Evolutionary conservation across 2,113 vertebrate genomes (phyloP).

Genomic region (Aleadryas rufinucha): DNA sequence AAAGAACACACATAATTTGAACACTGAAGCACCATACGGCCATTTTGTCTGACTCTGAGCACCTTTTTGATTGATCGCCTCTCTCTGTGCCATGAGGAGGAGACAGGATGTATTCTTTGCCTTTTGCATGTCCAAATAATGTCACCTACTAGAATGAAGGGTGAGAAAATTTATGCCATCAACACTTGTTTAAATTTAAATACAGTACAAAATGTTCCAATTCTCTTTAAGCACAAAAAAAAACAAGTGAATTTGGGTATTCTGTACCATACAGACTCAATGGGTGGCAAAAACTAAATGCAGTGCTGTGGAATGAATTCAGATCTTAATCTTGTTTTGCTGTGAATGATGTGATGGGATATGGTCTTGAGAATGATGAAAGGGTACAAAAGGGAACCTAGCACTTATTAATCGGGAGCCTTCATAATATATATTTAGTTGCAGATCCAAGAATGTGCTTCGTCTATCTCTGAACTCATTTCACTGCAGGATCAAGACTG

Average conservation of each 20-base stretch:
- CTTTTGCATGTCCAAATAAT: background rate
- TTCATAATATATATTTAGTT: background rate
- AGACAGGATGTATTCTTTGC: background rate
- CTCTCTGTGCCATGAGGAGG: background rate
- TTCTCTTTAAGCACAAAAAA: background rate
- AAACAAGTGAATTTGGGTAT: background rate
- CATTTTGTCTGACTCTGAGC: constrained; percentile 47
- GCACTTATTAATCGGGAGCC: background rate
- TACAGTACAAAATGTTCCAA: background rate
- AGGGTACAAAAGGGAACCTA: background rate
- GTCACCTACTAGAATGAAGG: background rate
- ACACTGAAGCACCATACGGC: constrained; percentile 18
- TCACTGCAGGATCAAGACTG: background rate
- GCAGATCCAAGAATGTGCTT: background rate
- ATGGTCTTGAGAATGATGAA: background rate
- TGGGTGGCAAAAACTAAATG: background rate
- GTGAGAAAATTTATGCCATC: background rate
- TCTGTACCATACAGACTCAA: background rate
- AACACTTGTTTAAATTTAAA: background rate
- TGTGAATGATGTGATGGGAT: background rate
- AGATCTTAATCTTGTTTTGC: background rate
- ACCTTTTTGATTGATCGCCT: constrained; percentile 27
- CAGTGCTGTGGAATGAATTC: background rate
- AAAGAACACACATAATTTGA: constrained; percentile 55
- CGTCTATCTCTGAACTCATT: background rate